These are phyloP conservation scores for Saguinus midas DNA, from an alignment of 2,113 vertebrate genomes.

Conservation along the genomic window DNA sequence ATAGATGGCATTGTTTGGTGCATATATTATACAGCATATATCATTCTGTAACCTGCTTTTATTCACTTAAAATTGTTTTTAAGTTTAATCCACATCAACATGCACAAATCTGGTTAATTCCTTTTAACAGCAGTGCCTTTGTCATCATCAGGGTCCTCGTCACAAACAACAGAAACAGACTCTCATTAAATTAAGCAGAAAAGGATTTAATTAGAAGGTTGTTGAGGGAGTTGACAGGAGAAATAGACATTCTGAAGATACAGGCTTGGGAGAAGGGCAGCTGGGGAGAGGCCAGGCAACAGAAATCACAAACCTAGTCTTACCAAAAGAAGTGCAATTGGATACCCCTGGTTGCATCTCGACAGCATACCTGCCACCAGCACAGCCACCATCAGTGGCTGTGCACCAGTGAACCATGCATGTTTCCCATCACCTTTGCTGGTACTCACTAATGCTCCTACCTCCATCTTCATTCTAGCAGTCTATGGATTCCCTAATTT, in stretches of 20 bases:
- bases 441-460: fast-evolving
- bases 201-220: slow-evolving; percentile 34
- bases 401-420: fast-evolving
- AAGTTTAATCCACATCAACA: background rate
- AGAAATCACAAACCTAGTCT: background rate
- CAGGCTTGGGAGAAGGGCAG: background rate
- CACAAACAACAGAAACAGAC: slow-evolving; percentile 38
- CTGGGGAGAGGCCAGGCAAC: background rate
- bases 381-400: no score
- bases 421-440: fast-evolving
- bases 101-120: background rate
- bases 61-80: background rate
- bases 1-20: background rate
- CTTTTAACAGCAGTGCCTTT: background rate
- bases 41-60: background rate
- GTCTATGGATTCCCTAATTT: fast-evolving
- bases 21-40: fast-evolving
- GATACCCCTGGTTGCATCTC: fast-evolving
- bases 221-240: background rate
- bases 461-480: no score
- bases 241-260: background rate
- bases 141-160: background rate
- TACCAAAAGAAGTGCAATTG: background rate
- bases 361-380: background rate
- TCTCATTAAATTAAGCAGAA: slow-evolving; percentile 36